phyloP scores from a whole-genome alignment of 2,888 invertebrate species.

The Pasiphila rectangulata region DNA sequence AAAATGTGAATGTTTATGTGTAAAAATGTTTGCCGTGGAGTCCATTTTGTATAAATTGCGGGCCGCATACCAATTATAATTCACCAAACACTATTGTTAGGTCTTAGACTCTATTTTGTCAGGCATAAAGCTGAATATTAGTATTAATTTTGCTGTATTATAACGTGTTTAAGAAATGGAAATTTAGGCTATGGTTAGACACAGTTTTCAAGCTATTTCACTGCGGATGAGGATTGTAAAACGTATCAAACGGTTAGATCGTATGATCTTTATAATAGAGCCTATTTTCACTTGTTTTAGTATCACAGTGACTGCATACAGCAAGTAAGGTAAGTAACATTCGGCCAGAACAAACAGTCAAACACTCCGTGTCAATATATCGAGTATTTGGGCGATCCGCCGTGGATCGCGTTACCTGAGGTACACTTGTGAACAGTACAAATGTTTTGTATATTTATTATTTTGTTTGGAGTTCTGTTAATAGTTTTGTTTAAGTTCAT shows the following conservation, averaged over 20 bases:
- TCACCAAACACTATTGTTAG: background rate
- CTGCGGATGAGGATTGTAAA: no score
- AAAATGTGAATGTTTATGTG: slow-evolving; percentile 11
- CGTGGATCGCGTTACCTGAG: slow-evolving; percentile 56
- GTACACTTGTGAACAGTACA: background rate
- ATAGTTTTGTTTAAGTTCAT: no score
- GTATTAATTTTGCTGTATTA: slow-evolving; percentile 6
- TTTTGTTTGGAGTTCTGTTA: no score
- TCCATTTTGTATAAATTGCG: slow-evolving; percentile 15
- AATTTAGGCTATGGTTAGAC: slow-evolving; percentile 47
- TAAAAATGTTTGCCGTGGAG: slow-evolving; percentile 9
- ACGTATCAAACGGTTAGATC: no score
- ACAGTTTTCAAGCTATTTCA: background rate
- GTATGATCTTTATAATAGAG: no score
- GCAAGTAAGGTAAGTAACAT: slow-evolving; percentile 39
- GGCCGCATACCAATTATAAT: slow-evolving; percentile 16
- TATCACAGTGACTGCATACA: background rate
- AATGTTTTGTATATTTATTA: background rate
- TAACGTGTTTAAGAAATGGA: slow-evolving; percentile 53
- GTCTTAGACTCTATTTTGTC: background rate
- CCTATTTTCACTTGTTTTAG: no score
- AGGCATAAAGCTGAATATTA: slow-evolving; percentile 1
- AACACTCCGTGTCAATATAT: slow-evolving; percentile 16
- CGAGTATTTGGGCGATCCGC: slow-evolving; percentile 55
- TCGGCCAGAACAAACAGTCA: slow-evolving; percentile 8